Evolutionary conservation across 2,113 vertebrate species (phyloP), one percentile per base, ranked within the genome.

Genomic region (Perccottus glenii): DNA sequence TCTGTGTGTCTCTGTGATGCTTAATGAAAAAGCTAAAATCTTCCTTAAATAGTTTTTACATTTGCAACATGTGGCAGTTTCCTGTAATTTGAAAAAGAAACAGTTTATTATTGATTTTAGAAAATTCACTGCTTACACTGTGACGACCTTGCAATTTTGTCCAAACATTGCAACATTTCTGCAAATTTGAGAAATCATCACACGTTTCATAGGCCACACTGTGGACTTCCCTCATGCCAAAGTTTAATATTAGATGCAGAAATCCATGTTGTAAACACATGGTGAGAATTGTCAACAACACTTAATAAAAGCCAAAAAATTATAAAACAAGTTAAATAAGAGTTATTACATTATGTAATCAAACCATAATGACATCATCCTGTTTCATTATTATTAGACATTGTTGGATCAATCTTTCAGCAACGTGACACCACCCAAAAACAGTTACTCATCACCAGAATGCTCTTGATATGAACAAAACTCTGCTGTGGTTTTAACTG

Each of bases 401-500:
- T 64, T 71, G 70, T 60, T 87, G 12, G 4, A 71, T 55, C 12
- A 42, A 85, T 60, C 43, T 65, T 77, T 73, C 71, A 75, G 63
- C 75, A 69, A 85, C 80, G 67, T 58, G 67, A 67, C 82, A 15
- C 85, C 88, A 79, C 83, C 85, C 87, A 81, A 66, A 58, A 84
- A 48, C 60, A 61, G 67, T 85, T 70, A 77, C 75, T 86, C 78
- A 83, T 81, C 50, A 71, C 70, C 57, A 62, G 78, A 82, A 71
- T 80, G 35, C 60, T 64, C 73, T 74, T 57, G 64, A 78, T 71
- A 67, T 47, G 53, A 71, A 67, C 75, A 75, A 67, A 60, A 69
- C 77, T 42, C 49, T 82, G 79, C 49, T 82, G 79, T 43, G 73
- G 83, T 80, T 52, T 58, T 2, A 82, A 80, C 83, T 78, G 83